phyloP scores from a whole-genome alignment of 1,140 invertebrate genomes.

The Brachionus manjavacas region DNA sequence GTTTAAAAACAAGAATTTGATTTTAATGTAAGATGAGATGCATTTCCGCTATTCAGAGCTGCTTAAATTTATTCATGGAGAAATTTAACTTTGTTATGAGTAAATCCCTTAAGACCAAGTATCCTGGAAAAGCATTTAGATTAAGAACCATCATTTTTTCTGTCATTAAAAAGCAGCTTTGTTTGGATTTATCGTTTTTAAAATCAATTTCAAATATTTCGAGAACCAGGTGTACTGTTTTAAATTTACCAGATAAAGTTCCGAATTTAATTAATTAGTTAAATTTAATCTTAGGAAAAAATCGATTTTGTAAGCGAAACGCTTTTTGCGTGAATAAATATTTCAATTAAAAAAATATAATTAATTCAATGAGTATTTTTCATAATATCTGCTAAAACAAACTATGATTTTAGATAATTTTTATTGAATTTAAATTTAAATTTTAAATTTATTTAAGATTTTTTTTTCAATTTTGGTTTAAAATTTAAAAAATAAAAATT shows the following conservation, averaged over 20 bases:
- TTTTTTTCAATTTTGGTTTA: no score
- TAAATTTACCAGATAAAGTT: background rate
- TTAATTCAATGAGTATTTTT: background rate
- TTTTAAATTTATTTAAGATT: no score
- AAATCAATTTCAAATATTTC: background rate
- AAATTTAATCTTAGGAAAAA: background rate
- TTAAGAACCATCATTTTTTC: background rate
- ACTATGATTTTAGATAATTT: no score
- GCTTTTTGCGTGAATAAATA: background rate
- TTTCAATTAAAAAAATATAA: no score
- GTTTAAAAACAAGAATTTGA: background rate
- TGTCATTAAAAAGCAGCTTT: background rate
- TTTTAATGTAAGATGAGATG: background rate
- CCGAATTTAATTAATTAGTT: background rate
- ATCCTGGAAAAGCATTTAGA: background rate
- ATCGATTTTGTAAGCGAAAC: background rate
- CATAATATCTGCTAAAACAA: background rate
- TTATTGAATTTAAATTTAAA: no score
- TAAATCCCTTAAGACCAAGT: background rate
- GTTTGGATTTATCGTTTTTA: background rate
- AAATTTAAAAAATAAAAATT: no score
- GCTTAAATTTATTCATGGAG: background rate
- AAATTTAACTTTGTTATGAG: background rate
- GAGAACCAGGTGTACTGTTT: background rate
- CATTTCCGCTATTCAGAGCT: background rate